A percentile compares a stretch with the other conserved stretches of the same genome.
phyloP scores from a whole-genome alignment of 2,888 invertebrate species.

The Cryptus viduatorius region DNA sequence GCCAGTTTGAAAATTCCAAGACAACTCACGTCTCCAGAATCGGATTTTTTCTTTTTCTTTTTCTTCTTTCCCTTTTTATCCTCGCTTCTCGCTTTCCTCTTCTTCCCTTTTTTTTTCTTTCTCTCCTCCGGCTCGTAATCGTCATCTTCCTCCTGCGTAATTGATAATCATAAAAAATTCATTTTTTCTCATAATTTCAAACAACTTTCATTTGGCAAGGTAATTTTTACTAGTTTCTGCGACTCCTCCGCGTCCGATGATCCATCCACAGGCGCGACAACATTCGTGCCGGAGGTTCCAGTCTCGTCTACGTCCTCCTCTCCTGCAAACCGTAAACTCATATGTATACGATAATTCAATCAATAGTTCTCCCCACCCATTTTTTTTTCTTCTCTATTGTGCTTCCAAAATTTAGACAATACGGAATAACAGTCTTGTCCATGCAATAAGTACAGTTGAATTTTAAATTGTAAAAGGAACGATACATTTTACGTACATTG shows the following conservation, averaged over 20 bases:
- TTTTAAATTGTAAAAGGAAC: neutral
- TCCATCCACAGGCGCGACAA: constrained; percentile 88
- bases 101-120: constrained; percentile 97
- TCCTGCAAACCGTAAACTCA: constrained; percentile 78
- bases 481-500: no score
- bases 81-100: constrained; percentile 95
- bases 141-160: constrained; percentile 91
- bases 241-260: constrained; percentile 91
- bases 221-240: constrained; percentile 79
- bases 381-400: neutral
- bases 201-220: no score
- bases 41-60: constrained; percentile 97
- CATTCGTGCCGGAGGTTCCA: constrained; percentile 82
- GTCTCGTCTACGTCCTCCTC: constrained; percentile 91
- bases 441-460: neutral
- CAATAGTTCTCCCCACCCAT: neutral
- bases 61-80: constrained; percentile 97
- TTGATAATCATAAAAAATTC: neutral
- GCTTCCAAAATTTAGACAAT: neutral
- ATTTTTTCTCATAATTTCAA: neutral
- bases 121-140: constrained; percentile 95
- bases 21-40: constrained; percentile 91
- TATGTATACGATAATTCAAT: constrained; percentile 30
- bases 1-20: neutral
- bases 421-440: neutral